phyloP scores from a whole-genome alignment of 2,888 invertebrate species.

The Branchipolynoe longqiensis region DNA sequence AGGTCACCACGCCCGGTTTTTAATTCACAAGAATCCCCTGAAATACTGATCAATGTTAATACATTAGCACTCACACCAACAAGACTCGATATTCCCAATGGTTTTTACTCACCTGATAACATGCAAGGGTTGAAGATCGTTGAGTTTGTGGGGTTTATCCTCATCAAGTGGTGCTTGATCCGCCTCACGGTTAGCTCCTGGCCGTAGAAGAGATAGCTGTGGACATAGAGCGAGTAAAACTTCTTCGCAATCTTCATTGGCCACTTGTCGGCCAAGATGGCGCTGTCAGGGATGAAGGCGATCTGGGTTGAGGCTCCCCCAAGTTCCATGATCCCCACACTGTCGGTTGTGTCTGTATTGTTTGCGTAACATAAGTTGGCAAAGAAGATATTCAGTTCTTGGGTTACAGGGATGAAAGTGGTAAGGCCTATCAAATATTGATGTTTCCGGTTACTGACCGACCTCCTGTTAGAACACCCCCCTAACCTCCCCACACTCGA shows the following conservation, averaged over 20 bases:
- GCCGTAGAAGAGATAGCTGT: constrained; percentile 79
- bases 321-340: constrained; percentile 84
- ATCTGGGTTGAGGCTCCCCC: constrained; percentile 84
- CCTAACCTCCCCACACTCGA: too few relatives aligned
- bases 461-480: too few relatives aligned
- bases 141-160: constrained; percentile 51
- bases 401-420: too few relatives aligned
- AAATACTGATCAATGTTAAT: too few relatives aligned
- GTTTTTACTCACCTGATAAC: constrained; percentile 69
- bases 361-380: too few relatives aligned
- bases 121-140: constrained; percentile 74
- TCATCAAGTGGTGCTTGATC: constrained; percentile 70
- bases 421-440: too few relatives aligned
- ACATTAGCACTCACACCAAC: not conserved
- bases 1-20: too few relatives aligned
- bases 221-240: constrained; percentile 78
- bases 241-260: constrained; percentile 74
- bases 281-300: constrained; percentile 80
- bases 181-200: constrained; percentile 72
- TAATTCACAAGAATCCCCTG: too few relatives aligned
- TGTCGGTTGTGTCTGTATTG: constrained; percentile 62
- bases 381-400: too few relatives aligned
- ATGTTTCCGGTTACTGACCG: too few relatives aligned
- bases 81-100: not conserved
- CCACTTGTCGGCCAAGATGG: constrained; percentile 78